A percentile compares a stretch with the other conserved stretches of the same genome.
These are phyloP conservation scores for Clunio marinus DNA, from an alignment of 2,888 invertebrate species.

Conservation along the genomic window DNA sequence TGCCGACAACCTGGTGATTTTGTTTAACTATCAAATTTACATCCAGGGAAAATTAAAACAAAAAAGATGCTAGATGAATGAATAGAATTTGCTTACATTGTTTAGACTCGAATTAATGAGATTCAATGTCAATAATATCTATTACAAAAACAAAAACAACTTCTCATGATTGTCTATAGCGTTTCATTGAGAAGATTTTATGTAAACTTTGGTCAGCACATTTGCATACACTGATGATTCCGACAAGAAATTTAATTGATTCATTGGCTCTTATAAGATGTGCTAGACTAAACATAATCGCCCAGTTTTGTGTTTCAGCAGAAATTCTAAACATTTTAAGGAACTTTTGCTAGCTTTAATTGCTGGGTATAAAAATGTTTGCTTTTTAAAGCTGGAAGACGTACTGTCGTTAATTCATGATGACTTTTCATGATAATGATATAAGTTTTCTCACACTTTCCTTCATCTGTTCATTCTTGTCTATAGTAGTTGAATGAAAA, in stretches of 20 bases:
- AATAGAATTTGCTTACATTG: constrained; percentile 40
- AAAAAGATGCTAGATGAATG: constrained; percentile 40
- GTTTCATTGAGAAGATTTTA: neutral
- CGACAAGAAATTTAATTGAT: neutral
- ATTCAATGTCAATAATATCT: constrained; percentile 40
- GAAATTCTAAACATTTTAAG: neutral
- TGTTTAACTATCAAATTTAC: constrained; percentile 23
- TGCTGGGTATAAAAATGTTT: constrained; percentile 21
- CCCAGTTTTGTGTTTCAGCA: constrained; percentile 33
- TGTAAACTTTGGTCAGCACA: neutral
- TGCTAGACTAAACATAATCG: neutral
- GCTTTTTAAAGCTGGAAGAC: neutral
- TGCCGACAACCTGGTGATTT: constrained; percentile 35
- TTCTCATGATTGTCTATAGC: constrained; percentile 1
- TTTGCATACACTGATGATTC: neutral
- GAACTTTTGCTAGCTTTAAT: constrained; percentile 16
- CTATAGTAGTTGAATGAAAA: constrained; percentile 5
- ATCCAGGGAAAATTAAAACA: constrained; percentile 3
- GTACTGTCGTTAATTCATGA: constrained; percentile 2
- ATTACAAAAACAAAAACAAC: constrained; percentile 24
- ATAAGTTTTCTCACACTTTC: neutral
- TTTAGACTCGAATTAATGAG: constrained; percentile 18
- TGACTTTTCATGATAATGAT: neutral
- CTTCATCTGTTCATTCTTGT: neutral
- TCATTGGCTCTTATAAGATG: neutral